These are phyloP conservation scores for Lepus europaeus DNA, from an alignment of 2,113 vertebrate species.

Conservation along the genomic window DNA sequence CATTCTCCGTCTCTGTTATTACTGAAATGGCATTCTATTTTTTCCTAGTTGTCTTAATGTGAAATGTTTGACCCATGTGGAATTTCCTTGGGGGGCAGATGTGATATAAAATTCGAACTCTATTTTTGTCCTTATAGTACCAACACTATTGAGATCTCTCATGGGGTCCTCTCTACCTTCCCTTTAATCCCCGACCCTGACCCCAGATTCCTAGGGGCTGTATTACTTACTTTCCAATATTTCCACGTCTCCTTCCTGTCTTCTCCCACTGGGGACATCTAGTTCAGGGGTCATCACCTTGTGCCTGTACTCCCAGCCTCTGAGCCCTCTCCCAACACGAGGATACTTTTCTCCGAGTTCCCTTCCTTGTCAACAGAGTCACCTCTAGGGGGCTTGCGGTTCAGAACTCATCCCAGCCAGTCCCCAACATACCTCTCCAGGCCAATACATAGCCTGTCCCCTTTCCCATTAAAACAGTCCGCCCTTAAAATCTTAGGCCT, in stretches of 20 bases:
- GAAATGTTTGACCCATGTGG: not conserved
- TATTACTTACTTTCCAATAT: not conserved
- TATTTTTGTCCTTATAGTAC: not conserved
- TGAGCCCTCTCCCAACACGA: not conserved
- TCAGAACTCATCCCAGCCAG: not conserved
- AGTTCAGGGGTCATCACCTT: not conserved
- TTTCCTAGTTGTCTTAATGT: not conserved
- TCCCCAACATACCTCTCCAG: not conserved
- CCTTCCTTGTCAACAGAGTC: not conserved
- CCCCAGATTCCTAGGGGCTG: not conserved
- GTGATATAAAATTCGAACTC: not conserved
- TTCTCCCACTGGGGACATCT: not conserved
- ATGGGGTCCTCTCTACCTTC: not conserved
- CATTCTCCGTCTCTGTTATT: not conserved
- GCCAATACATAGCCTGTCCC: not conserved
- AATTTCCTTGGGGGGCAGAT: slow-evolving; percentile 16
- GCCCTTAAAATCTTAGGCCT: not conserved
- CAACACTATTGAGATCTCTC: not conserved
- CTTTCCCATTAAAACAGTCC: not conserved
- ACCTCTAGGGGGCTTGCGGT: not conserved
- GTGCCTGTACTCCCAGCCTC: not conserved
- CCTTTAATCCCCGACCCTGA: not conserved
- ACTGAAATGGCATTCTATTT: not conserved
- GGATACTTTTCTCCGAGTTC: not conserved
- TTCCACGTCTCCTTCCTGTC: not conserved